Percentiles rank a stretch among this genome's conserved stretches.
These are phyloP conservation scores for Dipodomys spectabilis DNA, from an alignment of 2,113 vertebrate species.

Conservation along the genomic window DNA sequence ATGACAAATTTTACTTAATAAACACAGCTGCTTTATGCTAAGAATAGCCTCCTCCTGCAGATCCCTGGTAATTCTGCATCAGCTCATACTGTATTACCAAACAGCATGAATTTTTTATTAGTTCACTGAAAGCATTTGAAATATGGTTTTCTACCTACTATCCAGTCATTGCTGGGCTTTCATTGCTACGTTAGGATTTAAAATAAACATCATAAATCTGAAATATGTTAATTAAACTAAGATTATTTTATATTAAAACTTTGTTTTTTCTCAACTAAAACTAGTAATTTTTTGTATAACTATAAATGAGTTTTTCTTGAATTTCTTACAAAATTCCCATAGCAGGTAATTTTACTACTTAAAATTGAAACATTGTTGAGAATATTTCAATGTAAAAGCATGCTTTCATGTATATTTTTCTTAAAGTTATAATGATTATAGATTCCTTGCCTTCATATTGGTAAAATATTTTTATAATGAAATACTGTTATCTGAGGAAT, in stretches of 20 bases:
- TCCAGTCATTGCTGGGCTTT: conserved; percentile 83
- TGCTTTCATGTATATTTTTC: not conserved
- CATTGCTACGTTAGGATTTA: conserved; percentile 83
- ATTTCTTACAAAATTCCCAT: not conserved
- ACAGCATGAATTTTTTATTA: conserved; percentile 89
- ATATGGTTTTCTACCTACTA: conserved; percentile 84
- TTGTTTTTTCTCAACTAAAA: conserved; percentile 67
- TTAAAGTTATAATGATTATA: not conserved
- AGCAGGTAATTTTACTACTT: not conserved
- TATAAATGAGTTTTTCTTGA: not conserved
- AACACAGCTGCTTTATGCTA: conserved; percentile 85
- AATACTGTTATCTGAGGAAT: not conserved
- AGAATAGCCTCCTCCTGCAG: conserved; percentile 84
- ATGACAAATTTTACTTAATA: conserved; percentile 84
- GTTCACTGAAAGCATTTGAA: conserved; percentile 86
- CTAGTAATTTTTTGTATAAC: conserved; percentile 21
- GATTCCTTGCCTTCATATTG: not conserved
- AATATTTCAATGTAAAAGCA: not conserved
- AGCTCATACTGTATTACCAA: conserved; percentile 86
- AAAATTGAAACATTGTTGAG: not conserved
- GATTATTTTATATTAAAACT: conserved; percentile 73
- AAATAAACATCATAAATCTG: conserved; percentile 81
- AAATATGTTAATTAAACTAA: conserved; percentile 79
- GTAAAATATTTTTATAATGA: not conserved
- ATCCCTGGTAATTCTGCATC: conserved; percentile 80